Percentiles rank a stretch among this genome's conserved stretches.
Evolutionary conservation across 2,797 vertebrate genomes (phyloP).

Genomic region (Cyclura pinguis): DNA sequence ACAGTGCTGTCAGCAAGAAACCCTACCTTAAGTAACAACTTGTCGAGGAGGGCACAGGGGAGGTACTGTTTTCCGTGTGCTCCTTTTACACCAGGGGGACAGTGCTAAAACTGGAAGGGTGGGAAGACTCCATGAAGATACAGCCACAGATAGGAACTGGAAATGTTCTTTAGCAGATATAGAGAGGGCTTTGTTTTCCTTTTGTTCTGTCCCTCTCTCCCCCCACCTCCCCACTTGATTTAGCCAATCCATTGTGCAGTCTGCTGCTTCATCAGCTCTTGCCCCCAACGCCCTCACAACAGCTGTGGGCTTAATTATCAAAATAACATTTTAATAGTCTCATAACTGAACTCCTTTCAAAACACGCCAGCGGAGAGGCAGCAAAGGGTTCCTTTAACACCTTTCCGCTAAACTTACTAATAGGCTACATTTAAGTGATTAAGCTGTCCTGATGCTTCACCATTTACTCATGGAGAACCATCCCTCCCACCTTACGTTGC

Average conservation of each 20-base stretch:
- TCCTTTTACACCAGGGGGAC: background rate
- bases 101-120: background rate
- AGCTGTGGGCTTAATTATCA: slow-evolving; percentile 88
- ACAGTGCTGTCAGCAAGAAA: background rate
- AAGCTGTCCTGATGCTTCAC: slow-evolving; percentile 73
- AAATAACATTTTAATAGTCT: slow-evolving; percentile 90
- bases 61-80: background rate
- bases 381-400: slow-evolving; percentile 78
- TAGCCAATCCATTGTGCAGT: slow-evolving; percentile 52
- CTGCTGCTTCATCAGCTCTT: slow-evolving; percentile 69
- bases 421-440: slow-evolving; percentile 76
- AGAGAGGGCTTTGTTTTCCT: background rate
- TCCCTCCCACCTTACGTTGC: slow-evolving; percentile 67
- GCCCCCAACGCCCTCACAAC: slow-evolving; percentile 81
- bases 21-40: no score
- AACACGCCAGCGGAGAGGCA: slow-evolving; percentile 79
- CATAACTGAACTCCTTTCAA: slow-evolving; percentile 82
- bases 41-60: background rate
- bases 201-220: slow-evolving; percentile 25
- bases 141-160: background rate
- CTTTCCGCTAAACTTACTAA: slow-evolving; percentile 81
- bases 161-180: background rate
- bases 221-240: background rate
- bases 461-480: slow-evolving; percentile 63
- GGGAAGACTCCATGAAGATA: background rate